phyloP scores from a whole-genome alignment of 1,140 invertebrate genomes.

The Tribolium madens region DNA sequence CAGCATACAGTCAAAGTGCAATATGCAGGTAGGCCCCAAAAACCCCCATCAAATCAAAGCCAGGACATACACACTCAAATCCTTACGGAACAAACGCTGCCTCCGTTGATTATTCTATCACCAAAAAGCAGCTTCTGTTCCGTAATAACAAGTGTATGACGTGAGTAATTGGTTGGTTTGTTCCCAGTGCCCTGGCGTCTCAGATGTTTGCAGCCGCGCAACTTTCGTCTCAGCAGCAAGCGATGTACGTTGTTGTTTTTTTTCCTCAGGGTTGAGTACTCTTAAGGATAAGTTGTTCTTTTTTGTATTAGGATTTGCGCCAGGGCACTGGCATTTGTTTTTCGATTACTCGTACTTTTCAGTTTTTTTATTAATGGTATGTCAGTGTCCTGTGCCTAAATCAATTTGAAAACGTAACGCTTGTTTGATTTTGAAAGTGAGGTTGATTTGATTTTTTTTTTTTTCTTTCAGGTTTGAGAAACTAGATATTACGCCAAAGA shows the following conservation, averaged over 20 bases:
- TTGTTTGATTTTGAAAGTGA: too few relatives aligned
- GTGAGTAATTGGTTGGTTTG: constrained; percentile 62
- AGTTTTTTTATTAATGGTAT: constrained; percentile 64
- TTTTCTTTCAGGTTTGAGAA: constrained; percentile 92
- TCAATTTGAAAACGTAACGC: neutral
- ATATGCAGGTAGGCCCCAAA: constrained; percentile 90
- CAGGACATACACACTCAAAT: constrained; percentile 15
- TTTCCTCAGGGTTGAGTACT: constrained; percentile 2
- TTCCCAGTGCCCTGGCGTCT: constrained; percentile 94
- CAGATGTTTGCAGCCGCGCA: constrained; percentile 93
- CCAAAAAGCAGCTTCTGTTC: constrained; percentile 15
- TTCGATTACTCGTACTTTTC: neutral
- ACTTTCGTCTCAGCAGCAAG: constrained; percentile 88
- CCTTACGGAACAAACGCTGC: neutral
- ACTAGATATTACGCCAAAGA: constrained; percentile 98
- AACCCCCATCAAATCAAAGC: constrained; percentile 1
- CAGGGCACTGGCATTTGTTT: constrained; percentile 82
- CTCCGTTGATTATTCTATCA: too few relatives aligned
- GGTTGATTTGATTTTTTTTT: constrained; percentile 23
- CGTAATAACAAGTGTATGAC: constrained; percentile 2
- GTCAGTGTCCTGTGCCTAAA: constrained; percentile 78
- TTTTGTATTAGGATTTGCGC: constrained; percentile 69
- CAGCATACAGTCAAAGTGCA: constrained; percentile 97
- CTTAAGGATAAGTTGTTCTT: constrained; percentile 10
- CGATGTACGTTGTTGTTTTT: constrained; percentile 82